Base-by-base conservation (phyloP, 2,113 vertebrate species). In the Notiomystis cincta region DNA sequence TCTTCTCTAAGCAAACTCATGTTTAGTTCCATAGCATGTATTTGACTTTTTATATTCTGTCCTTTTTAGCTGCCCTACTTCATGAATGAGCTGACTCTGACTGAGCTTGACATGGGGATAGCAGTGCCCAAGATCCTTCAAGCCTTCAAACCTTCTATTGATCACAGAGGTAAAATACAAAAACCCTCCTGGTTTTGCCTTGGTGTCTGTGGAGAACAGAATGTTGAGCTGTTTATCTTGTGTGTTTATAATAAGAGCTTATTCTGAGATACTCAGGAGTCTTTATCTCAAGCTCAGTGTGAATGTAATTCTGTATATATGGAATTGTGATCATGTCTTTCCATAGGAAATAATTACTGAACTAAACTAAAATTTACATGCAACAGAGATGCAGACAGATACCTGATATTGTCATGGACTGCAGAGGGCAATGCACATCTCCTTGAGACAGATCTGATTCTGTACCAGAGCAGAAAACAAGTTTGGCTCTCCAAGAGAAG, bases 61-160 rank as follows among this genome's bases (percentile, higher is more conserved):
- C 82, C 30, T 94, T 95, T 95, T 54, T 85, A 99, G 99, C 97
- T 99, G 93, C 99, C 99, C 2, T 99, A 99, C 96, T 99, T 99
- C 82, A 99, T 99, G 99, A 99, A 99, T 83, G 99, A 99, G 92
- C 98, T 99, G 93, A 99, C 99, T 14, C 95, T 99, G 87, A 99
- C 99, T 7, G 99, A 99, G 92, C 98, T 99, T 38, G 99, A 99
- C 97, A 99, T 99, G 99, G 99, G 99, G 71, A 98, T 99, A 86
- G 98, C 99, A 89, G 98, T 99, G 97, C 99, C 99, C 91, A 99
- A 99, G 98, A 99, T 99, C 95, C 98, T 99, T 54, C 98, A 97
- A 95, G 99, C 99, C 97, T 99, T 98, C 96, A 98, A 98, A 95
- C 99, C 99, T 78, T 98, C 98, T 30, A 95, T 99, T 95, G 99